A percentile compares a stretch with the other conserved stretches of the same genome.
Conservation (phyloP, 2,888 invertebrate genomes). For the Tethea ocularis region DNA sequence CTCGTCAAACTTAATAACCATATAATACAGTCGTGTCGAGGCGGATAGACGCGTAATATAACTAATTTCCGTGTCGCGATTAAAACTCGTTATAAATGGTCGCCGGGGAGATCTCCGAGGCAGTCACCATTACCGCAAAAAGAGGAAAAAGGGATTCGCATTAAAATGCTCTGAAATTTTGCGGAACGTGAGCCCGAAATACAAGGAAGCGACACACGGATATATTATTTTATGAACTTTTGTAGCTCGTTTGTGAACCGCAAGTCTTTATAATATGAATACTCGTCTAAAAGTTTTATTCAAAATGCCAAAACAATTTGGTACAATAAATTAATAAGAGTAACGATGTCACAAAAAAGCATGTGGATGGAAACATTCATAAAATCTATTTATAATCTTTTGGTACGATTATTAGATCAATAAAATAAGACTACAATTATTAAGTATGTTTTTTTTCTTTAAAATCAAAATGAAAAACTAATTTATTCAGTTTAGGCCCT, state of each 20-base stretch:
- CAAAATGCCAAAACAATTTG: slow-evolving; percentile 26
- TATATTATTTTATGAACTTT: slow-evolving; percentile 22
- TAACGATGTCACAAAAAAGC: slow-evolving; percentile 16
- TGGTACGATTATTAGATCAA: no score
- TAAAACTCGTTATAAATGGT: slow-evolving; percentile 71
- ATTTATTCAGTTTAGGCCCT: no score
- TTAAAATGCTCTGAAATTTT: slow-evolving; percentile 59
- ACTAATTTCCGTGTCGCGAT: slow-evolving; percentile 69
- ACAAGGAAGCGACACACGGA: slow-evolving; percentile 16
- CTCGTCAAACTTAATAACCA: slow-evolving; percentile 56
- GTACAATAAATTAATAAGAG: no score
- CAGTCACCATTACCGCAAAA: slow-evolving; percentile 68
- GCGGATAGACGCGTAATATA: slow-evolving; percentile 59
- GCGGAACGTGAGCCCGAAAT: slow-evolving; percentile 29
- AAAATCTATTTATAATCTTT: no score
- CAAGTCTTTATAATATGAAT: slow-evolving; percentile 20
- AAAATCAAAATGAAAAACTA: no score
- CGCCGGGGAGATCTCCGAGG: slow-evolving; percentile 49
- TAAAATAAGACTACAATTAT: no score
- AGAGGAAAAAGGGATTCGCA: slow-evolving; percentile 54
- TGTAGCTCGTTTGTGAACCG: slow-evolving; percentile 23
- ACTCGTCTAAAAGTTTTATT: slow-evolving; percentile 14
- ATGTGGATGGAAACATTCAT: no score
- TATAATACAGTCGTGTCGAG: slow-evolving; percentile 50
- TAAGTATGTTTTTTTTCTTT: no score